Base-by-base conservation (phyloP, 2,888 invertebrate species). In the Hanleya hanleyi region DNA sequence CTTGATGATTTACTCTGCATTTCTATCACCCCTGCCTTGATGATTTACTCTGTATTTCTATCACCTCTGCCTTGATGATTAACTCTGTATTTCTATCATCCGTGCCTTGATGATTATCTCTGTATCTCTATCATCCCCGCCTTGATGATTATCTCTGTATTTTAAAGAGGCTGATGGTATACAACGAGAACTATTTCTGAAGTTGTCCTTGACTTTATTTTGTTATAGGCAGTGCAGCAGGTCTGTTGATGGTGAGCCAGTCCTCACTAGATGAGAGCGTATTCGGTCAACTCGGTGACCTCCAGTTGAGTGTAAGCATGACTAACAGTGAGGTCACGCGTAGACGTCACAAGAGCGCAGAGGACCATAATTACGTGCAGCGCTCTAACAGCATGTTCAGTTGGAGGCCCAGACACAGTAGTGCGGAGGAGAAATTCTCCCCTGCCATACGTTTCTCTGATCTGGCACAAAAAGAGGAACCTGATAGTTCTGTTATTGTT, bases 201-300 rank as follows among this genome's bases (percentile, higher is more conserved):
- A n/a, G n/a, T n/a, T n/a, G n/a, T n/a, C n/a, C n/a, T n/a, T n/a
- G n/a, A n/a, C n/a, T n/a, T n/a, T n/a, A n/a, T n/a, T n/a, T 91
- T 80, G 37, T 79, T 87, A 87, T 90, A 78, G 90, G 90, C 38
- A 91, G 89, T 79, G 91, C 92, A 79, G 93, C 93, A 33, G 93
- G 93, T 1, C 84, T 93, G 47, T 87, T 93, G 67, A 93, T 93
- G 87, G 78, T 87, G 15, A 88, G 87, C 76, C 81, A 83, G 67
- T 79, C 82, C 7, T 79, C 82, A 35, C 67, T 87, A 37, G 82
- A 85, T 37, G 78, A 81, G 57, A 79, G 78, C 62, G 77, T 75
- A 26, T 76, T 77, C 32, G 72, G 74, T 7, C 70, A 78, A 37
- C 68, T 76, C 12, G 74, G 70, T 49, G 78, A 77, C 36, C 49